Evolutionary conservation across 2,888 invertebrate species (phyloP), one percentile per base, ranked within the genome.

Genomic region (Ectemnius cavifrons): DNA sequence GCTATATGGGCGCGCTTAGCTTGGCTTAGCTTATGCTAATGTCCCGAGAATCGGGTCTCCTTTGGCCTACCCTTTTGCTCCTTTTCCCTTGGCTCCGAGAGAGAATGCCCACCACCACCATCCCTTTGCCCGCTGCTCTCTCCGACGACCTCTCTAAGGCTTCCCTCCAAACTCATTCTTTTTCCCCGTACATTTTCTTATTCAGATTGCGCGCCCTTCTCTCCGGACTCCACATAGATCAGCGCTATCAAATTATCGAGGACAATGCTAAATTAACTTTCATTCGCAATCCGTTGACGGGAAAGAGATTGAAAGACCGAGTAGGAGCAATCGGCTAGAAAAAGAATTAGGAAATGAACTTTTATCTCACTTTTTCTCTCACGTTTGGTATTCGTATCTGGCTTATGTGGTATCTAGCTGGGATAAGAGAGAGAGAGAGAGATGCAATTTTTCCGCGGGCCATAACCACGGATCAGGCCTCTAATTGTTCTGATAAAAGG

Each of bases 1-100:
- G 89, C 87, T 88, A 87, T 88, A 89, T 88, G 88, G 86, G 73
- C 84, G 83, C 86, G 88, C 87, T 88, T 87, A 86, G 85, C 85
- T 83, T 77, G 84, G 85, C 85, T 86, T 86, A 86, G 87, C 88
- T 89, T 89, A 88, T 88, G 89, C 89, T 89, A 89, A 89, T 89
- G 88, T 84, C 87, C 86, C 86, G 84, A 80, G 84, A 84, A 85
- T 74, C 82, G 66, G 75, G 78, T 77, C 78, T 82, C 75, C 79
- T 78, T 77, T 70, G 70, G 71, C 65, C 68, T 61, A 45, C 67
- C 75, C 66, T 81, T 75, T 77, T 81, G 73, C 71, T 69, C 71
- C 59, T 72, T 67, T 79, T 75, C 70, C 75, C 79, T 67, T 62
- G 67, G 77, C 79, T 63, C 75, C 73, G 71, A 75, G 78, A 72